Base-by-base conservation (phyloP, 35 echinoderm and acorn worm genomes). In the Chiridota heheva region DNA sequence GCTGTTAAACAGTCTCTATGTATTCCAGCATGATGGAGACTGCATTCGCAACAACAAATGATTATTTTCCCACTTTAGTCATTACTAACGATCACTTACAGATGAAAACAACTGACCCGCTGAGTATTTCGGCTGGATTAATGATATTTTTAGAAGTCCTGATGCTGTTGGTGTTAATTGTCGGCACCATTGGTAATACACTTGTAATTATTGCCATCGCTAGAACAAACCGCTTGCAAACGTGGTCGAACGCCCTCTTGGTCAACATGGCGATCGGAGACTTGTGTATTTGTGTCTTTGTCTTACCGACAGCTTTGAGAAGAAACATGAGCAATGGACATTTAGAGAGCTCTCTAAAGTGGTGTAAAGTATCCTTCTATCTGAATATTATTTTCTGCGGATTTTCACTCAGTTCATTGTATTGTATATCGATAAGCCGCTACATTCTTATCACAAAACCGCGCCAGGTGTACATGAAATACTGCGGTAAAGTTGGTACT, bases 241-340 rank as follows among this genome's bases (percentile, higher is more conserved):
- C 73, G 4, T 72, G 66, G 45, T 40, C 81, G 17, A 84, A 84
- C 36, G 47, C 47, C n/a, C 55, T 84, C 22, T 36, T 84, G 10
- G 81, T 84, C 44, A 84, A 84, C 53, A 72, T 84, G 67, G 81
- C 81, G 5, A 7, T 84, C 6, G 81, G 47, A 8, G 81, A 84
- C 60, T 38, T 84, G 16, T 41, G 67, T 41, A 53, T 84, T 10
- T 84, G 81, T 40, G 22, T 8, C 7, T 10, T 84, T 39, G 67
- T 84, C n/a, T 28, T 59, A 26, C 81, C 81, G 1, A 72, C 34
- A 13, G 43, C 60, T 61, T 17, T 84, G 17, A 16, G 37, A 22
- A 27, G 46, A 53, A 56, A 73, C 17, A 39, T 84, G 31, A 36
- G 44, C 34, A 43, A 58, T 40, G 2, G 4, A 48, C 7, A 24